Evolutionary conservation across 30 jellyfish, hydroid and myxozoan genomes (phyloP), one percentile per base, ranked within the genome.

Genomic region (Hydractinia symbiolongicarpus): DNA sequence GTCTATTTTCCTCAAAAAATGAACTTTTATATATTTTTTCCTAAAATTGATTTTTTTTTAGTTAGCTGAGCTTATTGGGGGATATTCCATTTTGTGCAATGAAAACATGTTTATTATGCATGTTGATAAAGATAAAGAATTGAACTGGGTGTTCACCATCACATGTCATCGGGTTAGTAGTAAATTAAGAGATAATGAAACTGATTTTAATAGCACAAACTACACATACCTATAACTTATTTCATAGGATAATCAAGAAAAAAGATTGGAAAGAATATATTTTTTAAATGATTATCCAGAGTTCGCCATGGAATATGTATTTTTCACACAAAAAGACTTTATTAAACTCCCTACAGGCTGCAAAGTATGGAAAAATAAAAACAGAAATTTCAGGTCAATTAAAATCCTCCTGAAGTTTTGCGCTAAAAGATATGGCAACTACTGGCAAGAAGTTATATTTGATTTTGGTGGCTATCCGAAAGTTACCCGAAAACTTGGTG

Each of bases 51-150:
- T 1, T 64, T 66, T 14, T 16, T 75, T 76, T 9, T 56, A 87
- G 95, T 49, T 83, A 15, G 78, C 78, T 61, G 90, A 87, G 55
- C 40, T 87, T n/a, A 81, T 87, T 67, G 91, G 95, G 8, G 79
- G 95, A 50, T 83, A 87, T 66, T 75, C 88, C 15, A 75, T 87
- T 51, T 78, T 61, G 30, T 87, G 91, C 61, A 84, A 81, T 20
- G 84, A 87, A 66, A 87, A 87, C 56, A 61, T 81, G 66, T 87
- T 73, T 72, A 66, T 81, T 55, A 81, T 81, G 90, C 89, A 87
- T 54, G 61, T 87, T 17, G 86, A 73, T 62, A 75, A 44, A 66
- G 53, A 68, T 81, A 81, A 81, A 55, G 53, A 57, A 4, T 87
- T 87, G 67, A 30, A 14, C 9, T 87, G 95, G 95, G 74, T 57